Evolutionary conservation across 2,113 vertebrate genomes (phyloP).

Genomic region (Anseranas semipalmata): DNA sequence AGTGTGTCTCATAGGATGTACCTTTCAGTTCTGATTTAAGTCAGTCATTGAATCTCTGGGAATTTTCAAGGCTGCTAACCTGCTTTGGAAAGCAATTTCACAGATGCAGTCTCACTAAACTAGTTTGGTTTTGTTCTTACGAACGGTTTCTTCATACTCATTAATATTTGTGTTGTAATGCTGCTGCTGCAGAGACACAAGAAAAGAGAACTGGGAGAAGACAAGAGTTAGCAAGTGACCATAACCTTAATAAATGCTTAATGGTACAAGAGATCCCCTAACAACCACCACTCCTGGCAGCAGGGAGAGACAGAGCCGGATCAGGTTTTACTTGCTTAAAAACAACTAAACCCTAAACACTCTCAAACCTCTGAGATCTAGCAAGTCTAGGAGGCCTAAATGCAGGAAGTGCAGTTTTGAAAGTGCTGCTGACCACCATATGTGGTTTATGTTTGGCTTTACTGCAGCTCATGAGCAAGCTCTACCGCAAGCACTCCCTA

Average conservation of each 20-base stretch:
- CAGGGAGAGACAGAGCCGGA: not conserved
- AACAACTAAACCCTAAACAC: not conserved
- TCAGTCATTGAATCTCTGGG: not conserved
- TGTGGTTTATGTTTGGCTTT: not conserved
- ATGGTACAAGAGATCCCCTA: not conserved
- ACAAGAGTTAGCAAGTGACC: not conserved
- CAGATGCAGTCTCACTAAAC: conserved; percentile 1
- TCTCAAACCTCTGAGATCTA: not conserved
- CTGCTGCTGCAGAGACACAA: not conserved
- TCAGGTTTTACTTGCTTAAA: not conserved
- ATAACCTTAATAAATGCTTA: not conserved
- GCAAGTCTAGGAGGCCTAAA: not conserved
- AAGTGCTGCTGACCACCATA: rapidly evolving
- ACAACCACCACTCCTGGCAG: not conserved
- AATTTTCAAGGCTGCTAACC: conserved; percentile 1
- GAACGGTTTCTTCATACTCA: not conserved
- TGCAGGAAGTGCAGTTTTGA: not conserved
- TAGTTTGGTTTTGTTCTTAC: not conserved
- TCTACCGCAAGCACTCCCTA: not conserved
- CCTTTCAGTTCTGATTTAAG: not conserved
- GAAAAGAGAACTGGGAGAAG: not conserved
- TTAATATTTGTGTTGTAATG: not conserved
- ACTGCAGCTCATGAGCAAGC: rapidly evolving
- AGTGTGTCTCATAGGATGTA: not conserved
- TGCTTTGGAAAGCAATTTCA: conserved; percentile 32